Evolutionary conservation across 1,140 invertebrate species (phyloP), one percentile per base, ranked within the genome.

Genomic region (Tetramorium alpestre): DNA sequence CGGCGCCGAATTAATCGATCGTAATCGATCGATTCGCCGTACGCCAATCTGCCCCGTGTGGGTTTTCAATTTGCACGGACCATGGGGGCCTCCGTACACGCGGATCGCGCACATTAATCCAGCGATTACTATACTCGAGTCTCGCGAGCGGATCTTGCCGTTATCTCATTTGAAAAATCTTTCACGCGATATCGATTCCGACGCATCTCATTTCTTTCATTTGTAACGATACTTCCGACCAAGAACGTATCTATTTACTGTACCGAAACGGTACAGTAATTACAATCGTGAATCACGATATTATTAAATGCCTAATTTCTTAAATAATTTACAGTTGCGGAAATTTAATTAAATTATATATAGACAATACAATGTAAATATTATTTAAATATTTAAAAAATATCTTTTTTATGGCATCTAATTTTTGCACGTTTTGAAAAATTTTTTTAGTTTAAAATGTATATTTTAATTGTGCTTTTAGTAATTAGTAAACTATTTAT

Each of bases 21-120:
- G 87, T 60, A 49, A 88, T 87, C 89, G 72, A 88, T 88, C 87
- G 89, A 88, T 91, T 38, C 47, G 47, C 25, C 76, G 38, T 56
- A 11, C 73, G 44, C 25, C 65, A 47, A 69, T 78, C 56, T 81
- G 81, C 84, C 33, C 73, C 87, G 87, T 76, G 84, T 78, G 78
- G 84, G 65, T 84, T 91, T 91, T 91, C 89, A 85, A 91, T 90
- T 88, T 90, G 73, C 58, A 62, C 77, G 85, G 77, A 87, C 85
- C 58, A 44, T 89, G 49, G 88, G 85, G 88, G 88, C 85, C 51
- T 78, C 58, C 72, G 77, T 62, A 60, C 62, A 76, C 77, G 22
- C 54, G 65, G 41, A 87, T 51, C 56, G 41, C 25, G 58, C 16
- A 75, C 70, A 88, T 86, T 84, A 82, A 84, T 91, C 86, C 49